Evolutionary conservation across 1,140 invertebrate species (phyloP).

Genomic region (Yoshiicerus persimilis): DNA sequence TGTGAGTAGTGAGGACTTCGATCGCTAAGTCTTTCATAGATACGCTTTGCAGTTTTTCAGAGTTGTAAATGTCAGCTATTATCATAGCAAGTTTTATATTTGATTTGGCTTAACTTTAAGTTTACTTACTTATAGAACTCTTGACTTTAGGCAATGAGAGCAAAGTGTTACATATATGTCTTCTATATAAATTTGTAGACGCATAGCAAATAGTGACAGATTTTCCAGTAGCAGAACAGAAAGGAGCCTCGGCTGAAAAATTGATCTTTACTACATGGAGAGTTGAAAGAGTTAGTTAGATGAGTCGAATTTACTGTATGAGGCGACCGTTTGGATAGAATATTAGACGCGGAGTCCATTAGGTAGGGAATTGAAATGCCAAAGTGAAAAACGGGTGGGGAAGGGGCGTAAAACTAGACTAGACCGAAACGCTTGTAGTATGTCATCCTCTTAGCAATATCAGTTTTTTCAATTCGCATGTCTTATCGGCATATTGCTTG

Average conservation of each 20-base stretch:
- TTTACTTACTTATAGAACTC: not conserved
- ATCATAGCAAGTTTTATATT: not conserved
- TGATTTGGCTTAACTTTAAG: not conserved
- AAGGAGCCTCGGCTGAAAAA: not conserved
- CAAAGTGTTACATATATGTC: not conserved
- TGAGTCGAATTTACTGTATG: not conserved
- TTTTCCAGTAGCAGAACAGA: not conserved
- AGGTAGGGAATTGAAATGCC: not conserved
- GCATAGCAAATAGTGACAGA: not conserved
- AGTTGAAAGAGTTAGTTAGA: not conserved
- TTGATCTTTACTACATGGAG: not conserved
- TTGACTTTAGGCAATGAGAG: not conserved
- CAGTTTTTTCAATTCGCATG: not conserved
- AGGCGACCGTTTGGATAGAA: not conserved
- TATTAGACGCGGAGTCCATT: not conserved
- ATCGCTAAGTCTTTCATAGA: not conserved
- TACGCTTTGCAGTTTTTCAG: not conserved
- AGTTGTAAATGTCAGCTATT: not conserved
- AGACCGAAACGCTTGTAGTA: not conserved
- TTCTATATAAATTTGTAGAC: not conserved
- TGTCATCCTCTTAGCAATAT: not conserved
- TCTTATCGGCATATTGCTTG: not conserved
- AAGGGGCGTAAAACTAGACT: not conserved
- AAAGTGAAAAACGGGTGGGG: not conserved
- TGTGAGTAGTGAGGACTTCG: too few species aligned